Percentiles rank a stretch among this genome's conserved stretches.
phyloP scores from a whole-genome alignment of 2,113 vertebrate genomes.

The Osmerus mordax region DNA sequence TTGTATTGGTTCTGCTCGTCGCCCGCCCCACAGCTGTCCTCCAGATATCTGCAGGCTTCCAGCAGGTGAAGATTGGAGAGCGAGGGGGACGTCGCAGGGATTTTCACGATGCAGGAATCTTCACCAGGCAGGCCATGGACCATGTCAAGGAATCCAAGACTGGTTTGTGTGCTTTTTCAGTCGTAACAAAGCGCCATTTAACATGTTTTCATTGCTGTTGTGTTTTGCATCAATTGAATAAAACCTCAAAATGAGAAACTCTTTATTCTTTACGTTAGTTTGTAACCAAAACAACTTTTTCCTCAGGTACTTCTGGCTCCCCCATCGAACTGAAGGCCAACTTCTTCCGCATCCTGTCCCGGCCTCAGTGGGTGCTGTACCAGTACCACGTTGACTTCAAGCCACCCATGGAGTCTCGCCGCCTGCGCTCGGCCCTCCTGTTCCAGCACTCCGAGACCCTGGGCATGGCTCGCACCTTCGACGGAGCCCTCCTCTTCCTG shows the following conservation, averaged over 20 bases:
- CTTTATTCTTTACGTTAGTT: no score
- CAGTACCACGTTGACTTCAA: constrained; percentile 90
- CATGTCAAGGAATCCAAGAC: constrained; percentile 88
- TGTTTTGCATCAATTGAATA: background rate
- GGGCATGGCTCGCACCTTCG: constrained; percentile 82
- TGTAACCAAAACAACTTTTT: background rate
- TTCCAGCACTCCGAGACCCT: constrained; percentile 82
- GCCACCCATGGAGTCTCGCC: constrained; percentile 85
- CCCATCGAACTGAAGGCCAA: constrained; percentile 78
- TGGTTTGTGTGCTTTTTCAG: constrained; percentile 60
- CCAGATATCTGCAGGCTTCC: constrained; percentile 86
- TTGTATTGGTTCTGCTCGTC: background rate
- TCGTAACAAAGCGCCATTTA: background rate
- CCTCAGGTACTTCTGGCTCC: constrained; percentile 78
- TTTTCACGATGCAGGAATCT: constrained; percentile 81
- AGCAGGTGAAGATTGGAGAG: constrained; percentile 81
- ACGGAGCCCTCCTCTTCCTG: constrained; percentile 84
- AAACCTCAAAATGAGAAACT: no score
- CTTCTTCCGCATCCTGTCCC: constrained; percentile 81
- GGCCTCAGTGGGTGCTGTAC: constrained; percentile 87
- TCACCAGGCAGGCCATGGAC: constrained; percentile 83
- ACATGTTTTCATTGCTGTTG: background rate
- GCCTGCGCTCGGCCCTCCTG: constrained; percentile 82
- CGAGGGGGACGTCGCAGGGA: constrained; percentile 84
- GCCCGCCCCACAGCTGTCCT: constrained; percentile 46